Conservation (phyloP, 1,140 invertebrate species). For the Hypothenemus hampei region DNA sequence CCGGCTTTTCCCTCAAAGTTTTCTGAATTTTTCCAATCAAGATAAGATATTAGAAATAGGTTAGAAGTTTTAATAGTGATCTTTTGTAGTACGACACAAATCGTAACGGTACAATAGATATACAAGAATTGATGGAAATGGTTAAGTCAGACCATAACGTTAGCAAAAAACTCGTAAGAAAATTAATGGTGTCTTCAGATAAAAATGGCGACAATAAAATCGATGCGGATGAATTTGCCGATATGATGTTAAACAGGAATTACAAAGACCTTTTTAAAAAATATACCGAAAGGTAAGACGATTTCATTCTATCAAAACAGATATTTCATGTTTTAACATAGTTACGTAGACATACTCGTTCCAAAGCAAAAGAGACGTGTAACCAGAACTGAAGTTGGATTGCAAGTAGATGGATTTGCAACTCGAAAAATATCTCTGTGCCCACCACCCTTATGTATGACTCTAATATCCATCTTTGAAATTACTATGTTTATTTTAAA, state of each 20-base stretch:
- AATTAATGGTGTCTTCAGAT: conserved; percentile 47
- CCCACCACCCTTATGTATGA: conserved; percentile 80
- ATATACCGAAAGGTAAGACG: conserved; percentile 23
- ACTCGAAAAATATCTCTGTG: conserved; percentile 79
- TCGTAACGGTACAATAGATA: conserved; percentile 18
- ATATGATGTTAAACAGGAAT: conserved; percentile 63
- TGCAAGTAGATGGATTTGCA: conserved; percentile 61
- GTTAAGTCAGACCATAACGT: conserved; percentile 14
- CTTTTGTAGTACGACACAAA: conserved; percentile 24
- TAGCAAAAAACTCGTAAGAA: conserved; percentile 9
- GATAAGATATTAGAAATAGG: not conserved
- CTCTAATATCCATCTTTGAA: conserved; percentile 66
- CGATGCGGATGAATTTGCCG: conserved; percentile 71
- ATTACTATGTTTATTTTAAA: conserved; percentile 56
- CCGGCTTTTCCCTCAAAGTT: not conserved
- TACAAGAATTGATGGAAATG: conserved; percentile 19
- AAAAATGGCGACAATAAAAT: conserved; percentile 66
- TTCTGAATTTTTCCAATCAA: not conserved
- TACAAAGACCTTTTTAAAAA: conserved; percentile 51
- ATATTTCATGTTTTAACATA: conserved; percentile 10
- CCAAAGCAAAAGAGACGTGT: conserved; percentile 28
- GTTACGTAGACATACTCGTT: conserved; percentile 31
- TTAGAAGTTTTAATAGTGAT: not conserved
- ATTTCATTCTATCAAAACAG: not conserved
- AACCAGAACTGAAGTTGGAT: not conserved